These are phyloP conservation scores for Epinotia ramella DNA, from an alignment of 2,888 invertebrate genomes.

Conservation along the genomic window DNA sequence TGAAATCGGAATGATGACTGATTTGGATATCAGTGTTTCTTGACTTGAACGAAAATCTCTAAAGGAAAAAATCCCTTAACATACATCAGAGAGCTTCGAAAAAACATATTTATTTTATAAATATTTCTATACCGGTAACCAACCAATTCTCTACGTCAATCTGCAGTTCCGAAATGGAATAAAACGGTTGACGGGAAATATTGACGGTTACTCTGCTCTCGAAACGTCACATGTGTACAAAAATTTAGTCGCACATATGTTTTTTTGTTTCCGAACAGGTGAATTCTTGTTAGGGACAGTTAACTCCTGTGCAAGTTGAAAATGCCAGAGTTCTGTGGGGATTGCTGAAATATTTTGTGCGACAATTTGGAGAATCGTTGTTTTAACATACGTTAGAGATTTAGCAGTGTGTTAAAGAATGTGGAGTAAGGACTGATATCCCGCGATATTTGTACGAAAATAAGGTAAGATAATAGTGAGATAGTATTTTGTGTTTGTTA, in stretches of 20 bases:
- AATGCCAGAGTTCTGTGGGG: background rate
- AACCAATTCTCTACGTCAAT: conserved; percentile 22
- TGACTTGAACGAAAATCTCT: background rate
- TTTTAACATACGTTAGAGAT: background rate
- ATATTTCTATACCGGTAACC: background rate
- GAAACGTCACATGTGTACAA: background rate
- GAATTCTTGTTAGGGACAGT: conserved; percentile 24
- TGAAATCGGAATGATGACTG: too few relatives aligned
- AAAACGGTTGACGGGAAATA: conserved; percentile 27
- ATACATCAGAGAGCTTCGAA: background rate
- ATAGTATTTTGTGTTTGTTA: too few relatives aligned
- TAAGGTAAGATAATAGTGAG: too few relatives aligned
- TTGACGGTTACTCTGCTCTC: background rate
- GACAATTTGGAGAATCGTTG: background rate
- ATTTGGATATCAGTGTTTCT: too few relatives aligned
- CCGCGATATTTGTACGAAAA: too few relatives aligned
- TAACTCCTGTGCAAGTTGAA: background rate
- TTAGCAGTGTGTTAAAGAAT: too few relatives aligned
- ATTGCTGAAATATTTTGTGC: conserved; percentile 1
- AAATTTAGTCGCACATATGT: background rate
- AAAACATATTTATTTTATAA: background rate
- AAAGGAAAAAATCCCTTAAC: background rate
- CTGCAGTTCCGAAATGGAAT: conserved; percentile 23
- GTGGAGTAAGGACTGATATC: too few relatives aligned
- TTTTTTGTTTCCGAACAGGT: background rate